Evolutionary conservation across 1,140 invertebrate species (phyloP), one percentile per base, ranked within the genome.

Genomic region (Centruroides vittatus): DNA sequence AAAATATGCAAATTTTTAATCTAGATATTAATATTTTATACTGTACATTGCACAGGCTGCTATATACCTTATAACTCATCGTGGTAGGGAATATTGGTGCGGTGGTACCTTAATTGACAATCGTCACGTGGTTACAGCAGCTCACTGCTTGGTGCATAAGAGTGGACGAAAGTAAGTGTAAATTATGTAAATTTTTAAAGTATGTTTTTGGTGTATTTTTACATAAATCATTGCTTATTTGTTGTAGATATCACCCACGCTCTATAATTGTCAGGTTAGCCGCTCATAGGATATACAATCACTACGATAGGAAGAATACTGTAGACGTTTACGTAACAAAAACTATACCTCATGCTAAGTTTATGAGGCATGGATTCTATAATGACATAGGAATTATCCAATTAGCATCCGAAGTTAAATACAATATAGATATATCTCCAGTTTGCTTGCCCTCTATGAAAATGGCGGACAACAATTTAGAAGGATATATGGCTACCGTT

Each of bases 331-430:
- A 60, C 50, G 68, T 68, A 8, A 41, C 51, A 7, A 9, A 47
- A 34, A 48, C 65, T 4, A 55, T 56, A 9, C 63, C 64, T 36
- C 68, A 69, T 61, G 60, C 61, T 13, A n/a, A 65, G 13, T 69
- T 69, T 55, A 61, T 63, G 35, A 36, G 68, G 49, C 59, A 66
- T 58, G 68, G 68, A 23, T 69, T 69, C 73, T 93, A 65, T 50
- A 94, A 94, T 65, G 91, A 95, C 67, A 89, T 94, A 61, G 90
- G 90, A 3, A 77, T 92, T 3, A 73, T 91, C 23, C 83, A 86
- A 51, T 72, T 91, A 47, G 80, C 83, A 4, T 76, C 82, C 53
- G 81, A 83, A 5, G 88, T 88, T 4, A 79, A 82, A 2, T 91
- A 89, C 72, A 65, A 65, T 3, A 65, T 69, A 6, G 92, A 89